Evolutionary conservation across 2,888 invertebrate genomes (phyloP).

Genomic region (Pollenia angustigena): DNA sequence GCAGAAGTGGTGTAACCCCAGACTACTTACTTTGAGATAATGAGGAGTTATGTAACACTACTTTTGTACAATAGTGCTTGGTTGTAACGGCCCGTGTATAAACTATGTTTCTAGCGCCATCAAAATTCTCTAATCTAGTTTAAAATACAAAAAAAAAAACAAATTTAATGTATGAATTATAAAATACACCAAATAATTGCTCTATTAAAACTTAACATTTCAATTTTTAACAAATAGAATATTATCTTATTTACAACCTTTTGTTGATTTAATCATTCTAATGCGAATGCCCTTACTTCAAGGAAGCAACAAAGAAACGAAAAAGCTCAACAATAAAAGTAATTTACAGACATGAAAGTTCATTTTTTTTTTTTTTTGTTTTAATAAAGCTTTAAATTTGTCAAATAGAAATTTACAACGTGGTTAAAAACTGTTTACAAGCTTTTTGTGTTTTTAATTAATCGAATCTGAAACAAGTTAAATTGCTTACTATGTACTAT

Average conservation of each 20-base stretch:
- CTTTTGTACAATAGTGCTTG: too few species aligned
- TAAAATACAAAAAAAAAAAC: too few species aligned
- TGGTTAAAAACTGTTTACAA: background rate
- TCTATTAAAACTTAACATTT: background rate
- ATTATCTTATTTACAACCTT: background rate
- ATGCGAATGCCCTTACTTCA: constrained; percentile 31
- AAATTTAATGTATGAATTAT: too few species aligned
- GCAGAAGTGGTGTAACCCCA: too few species aligned
- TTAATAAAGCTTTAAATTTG: constrained; percentile 33
- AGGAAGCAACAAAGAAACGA: background rate
- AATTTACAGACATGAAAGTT: background rate
- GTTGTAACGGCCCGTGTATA: too few species aligned
- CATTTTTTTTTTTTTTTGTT: constrained; percentile 21
- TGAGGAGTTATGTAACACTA: too few species aligned
- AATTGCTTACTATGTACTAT: too few species aligned
- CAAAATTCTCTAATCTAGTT: too few species aligned
- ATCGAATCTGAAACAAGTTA: background rate
- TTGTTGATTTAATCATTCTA: background rate
- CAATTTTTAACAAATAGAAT: background rate
- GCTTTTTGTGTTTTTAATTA: background rate
- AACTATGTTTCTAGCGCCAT: too few species aligned
- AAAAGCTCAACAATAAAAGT: constrained; percentile 29
- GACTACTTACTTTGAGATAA: too few species aligned
- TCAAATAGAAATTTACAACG: constrained; percentile 4
- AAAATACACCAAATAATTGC: too few species aligned